phyloP scores from a whole-genome alignment of 2,888 invertebrate genomes.

The Acanthacorydalis orientalis region DNA sequence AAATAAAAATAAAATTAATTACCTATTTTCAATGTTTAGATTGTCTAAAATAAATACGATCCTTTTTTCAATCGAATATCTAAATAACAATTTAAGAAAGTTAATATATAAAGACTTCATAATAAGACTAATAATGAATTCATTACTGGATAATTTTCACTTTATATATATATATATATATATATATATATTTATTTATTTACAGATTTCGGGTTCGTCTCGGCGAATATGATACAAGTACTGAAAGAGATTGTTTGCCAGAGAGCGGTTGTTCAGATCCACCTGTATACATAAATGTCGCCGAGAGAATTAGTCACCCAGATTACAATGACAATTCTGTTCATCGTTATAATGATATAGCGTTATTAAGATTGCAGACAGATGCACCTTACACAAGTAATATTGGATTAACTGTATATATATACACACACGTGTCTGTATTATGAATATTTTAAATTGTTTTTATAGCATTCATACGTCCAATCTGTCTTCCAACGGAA shows the following conservation, averaged over 20 bases:
- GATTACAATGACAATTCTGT: not conserved
- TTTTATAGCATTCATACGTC: not conserved
- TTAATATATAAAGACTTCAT: too few relatives aligned
- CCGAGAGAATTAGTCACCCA: not conserved
- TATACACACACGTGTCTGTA: not conserved
- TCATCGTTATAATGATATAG: not conserved
- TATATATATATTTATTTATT: too few relatives aligned
- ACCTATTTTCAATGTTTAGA: too few relatives aligned
- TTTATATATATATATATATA: too few relatives aligned
- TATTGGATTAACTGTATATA: not conserved
- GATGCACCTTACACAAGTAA: not conserved
- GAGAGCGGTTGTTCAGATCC: slow-evolving; percentile 1
- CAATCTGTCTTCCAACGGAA: slow-evolving; percentile 1
- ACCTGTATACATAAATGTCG: not conserved
- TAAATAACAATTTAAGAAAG: too few relatives aligned
- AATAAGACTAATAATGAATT: too few relatives aligned
- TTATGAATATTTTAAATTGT: not conserved
- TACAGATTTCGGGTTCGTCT: slow-evolving; percentile 1
- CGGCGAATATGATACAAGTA: slow-evolving; percentile 1
- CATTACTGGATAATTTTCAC: too few relatives aligned
- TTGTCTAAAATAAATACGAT: too few relatives aligned
- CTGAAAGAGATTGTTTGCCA: not conserved
- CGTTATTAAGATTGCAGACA: not conserved
- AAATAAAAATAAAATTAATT: too few relatives aligned
- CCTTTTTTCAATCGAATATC: too few relatives aligned